phyloP scores from a whole-genome alignment of 2,797 vertebrate species.

The Tenualosa thibaudeaui region DNA sequence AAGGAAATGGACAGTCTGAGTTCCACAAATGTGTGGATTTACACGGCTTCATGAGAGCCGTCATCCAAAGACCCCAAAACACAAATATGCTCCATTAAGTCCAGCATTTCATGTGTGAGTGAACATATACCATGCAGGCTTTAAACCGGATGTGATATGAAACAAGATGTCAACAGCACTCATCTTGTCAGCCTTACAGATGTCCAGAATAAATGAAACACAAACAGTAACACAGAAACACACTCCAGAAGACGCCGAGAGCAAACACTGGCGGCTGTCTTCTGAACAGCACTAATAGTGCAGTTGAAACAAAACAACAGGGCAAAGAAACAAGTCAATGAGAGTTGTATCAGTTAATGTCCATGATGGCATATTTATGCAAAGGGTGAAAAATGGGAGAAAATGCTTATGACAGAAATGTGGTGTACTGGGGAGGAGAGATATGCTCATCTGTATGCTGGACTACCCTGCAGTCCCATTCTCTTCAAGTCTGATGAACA shows the following conservation, averaged over 20 bases:
- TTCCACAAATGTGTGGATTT: neutral
- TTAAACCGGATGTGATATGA: neutral
- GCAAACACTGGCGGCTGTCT: too few relatives aligned
- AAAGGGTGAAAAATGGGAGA: too few relatives aligned
- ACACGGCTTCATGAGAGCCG: neutral
- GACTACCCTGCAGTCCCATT: constrained; percentile 1
- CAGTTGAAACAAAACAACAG: neutral
- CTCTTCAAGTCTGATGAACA: neutral
- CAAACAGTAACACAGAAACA: neutral
- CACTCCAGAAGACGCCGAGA: neutral
- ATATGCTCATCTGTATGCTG: neutral
- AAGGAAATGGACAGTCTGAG: neutral
- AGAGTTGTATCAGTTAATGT: neutral
- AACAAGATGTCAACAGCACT: constrained; percentile 5
- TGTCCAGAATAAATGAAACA: neutral
- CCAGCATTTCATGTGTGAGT: neutral
- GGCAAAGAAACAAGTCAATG: neutral
- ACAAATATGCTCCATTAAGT: neutral
- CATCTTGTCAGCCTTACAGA: neutral
- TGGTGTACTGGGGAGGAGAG: neutral
- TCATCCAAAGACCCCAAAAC: neutral
- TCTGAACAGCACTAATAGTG: too few relatives aligned
- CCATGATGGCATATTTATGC: neutral
- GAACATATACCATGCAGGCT: neutral
- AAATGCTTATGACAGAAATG: neutral